phyloP scores from a whole-genome alignment of 2,888 invertebrate genomes.

The Tachina grossa region DNA sequence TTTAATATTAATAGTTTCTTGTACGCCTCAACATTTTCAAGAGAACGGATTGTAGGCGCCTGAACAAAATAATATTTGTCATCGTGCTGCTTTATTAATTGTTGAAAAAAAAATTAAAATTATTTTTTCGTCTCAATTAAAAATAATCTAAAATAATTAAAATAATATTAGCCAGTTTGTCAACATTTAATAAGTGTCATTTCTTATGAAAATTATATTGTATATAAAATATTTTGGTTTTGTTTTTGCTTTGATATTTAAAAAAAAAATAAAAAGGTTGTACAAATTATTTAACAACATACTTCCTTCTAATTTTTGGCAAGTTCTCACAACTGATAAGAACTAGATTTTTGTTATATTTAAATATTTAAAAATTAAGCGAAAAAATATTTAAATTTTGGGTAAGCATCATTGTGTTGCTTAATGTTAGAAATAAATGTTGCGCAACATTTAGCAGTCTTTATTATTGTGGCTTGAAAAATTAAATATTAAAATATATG shows the following conservation, averaged over 20 bases:
- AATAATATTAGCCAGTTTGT: slow-evolving; percentile 38
- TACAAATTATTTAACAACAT: no score
- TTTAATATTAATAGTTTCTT: slow-evolving; percentile 50
- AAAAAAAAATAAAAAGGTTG: neutral
- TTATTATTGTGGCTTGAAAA: no score
- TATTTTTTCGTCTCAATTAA: slow-evolving; percentile 46
- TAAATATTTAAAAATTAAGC: no score
- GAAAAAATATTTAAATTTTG: no score
- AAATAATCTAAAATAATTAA: slow-evolving; percentile 50
- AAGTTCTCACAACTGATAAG: no score
- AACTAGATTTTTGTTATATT: no score
- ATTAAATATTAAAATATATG: no score
- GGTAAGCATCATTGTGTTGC: no score
- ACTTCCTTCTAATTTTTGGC: no score
- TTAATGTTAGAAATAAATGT: no score
- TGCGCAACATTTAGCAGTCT: no score
- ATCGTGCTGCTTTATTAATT: slow-evolving; percentile 52
- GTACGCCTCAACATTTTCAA: slow-evolving; percentile 46
- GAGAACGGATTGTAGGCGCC: slow-evolving; percentile 58
- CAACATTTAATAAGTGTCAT: slow-evolving; percentile 1
- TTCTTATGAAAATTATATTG: neutral
- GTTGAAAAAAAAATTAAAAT: neutral
- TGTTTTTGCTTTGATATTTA: no score
- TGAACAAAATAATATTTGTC: slow-evolving; percentile 52
- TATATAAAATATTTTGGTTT: neutral